Evolutionary conservation across 2,888 invertebrate species (phyloP).

Genomic region (Perizoma affinitatum): DNA sequence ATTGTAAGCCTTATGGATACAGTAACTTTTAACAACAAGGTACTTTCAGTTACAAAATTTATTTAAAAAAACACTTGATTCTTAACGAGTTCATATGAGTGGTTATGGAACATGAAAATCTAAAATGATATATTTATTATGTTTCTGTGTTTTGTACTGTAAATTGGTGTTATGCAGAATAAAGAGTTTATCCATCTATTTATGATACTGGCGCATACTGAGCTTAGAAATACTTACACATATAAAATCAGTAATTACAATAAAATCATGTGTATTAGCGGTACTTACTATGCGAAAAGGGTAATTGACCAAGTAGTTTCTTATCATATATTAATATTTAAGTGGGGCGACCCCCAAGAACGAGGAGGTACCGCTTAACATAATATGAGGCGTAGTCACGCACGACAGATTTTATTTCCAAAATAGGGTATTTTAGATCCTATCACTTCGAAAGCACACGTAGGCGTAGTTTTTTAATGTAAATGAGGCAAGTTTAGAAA

Average conservation of each 20-base stretch:
- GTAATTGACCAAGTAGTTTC: slow-evolving; percentile 40
- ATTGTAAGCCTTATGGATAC: too few species aligned
- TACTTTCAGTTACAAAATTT: too few species aligned
- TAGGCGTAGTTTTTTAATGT: slow-evolving; percentile 10
- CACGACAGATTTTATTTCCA: slow-evolving; percentile 36
- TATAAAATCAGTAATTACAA: slow-evolving; percentile 28
- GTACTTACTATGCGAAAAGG: slow-evolving; percentile 36
- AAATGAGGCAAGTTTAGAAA: not conserved
- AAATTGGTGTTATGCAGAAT: too few species aligned
- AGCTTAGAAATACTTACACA: slow-evolving; percentile 2
- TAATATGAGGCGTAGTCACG: slow-evolving; percentile 38
- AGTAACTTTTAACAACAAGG: too few species aligned
- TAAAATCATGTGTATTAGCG: slow-evolving; percentile 32
- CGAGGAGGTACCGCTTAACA: slow-evolving; percentile 32
- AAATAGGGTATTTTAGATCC: slow-evolving; percentile 34
- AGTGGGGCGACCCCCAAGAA: slow-evolving; percentile 40
- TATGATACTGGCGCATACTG: too few species aligned
- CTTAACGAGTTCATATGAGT: too few species aligned
- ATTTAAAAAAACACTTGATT: too few species aligned
- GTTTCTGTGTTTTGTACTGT: too few species aligned
- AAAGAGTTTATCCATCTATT: too few species aligned
- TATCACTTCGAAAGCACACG: slow-evolving; percentile 21
- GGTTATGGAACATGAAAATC: too few species aligned
- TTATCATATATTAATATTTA: slow-evolving; percentile 44
- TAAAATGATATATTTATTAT: too few species aligned